phyloP scores from a whole-genome alignment of 2,113 vertebrate species.

The Laterallus jamaicensis region DNA sequence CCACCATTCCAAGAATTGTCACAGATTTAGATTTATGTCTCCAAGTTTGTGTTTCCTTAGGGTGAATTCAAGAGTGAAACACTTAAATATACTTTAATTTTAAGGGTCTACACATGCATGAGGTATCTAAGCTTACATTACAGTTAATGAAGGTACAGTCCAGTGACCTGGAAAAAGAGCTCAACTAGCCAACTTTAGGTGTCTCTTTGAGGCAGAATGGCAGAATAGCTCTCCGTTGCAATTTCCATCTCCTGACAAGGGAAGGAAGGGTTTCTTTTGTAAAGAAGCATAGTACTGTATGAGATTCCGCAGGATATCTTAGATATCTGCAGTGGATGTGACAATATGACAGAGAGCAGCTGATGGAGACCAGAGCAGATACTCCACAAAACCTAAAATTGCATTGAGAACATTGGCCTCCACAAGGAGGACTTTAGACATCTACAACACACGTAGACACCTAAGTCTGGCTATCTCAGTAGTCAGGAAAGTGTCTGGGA shows the following conservation, averaged over 20 bases:
- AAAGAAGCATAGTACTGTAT: neutral
- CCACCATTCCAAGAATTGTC: neutral
- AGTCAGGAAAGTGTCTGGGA: neutral
- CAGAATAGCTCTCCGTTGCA: neutral
- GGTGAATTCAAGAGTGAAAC: neutral
- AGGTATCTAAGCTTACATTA: neutral
- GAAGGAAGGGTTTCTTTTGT: rapidly evolving
- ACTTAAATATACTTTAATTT: neutral
- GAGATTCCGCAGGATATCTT: neutral
- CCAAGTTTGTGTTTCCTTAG: neutral
- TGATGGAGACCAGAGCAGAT: neutral
- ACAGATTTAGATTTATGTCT: neutral
- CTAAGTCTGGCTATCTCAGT: neutral
- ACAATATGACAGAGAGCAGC: neutral
- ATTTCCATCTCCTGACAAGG: neutral
- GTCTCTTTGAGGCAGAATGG: neutral
- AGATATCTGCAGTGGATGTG: neutral
- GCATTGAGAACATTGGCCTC: neutral
- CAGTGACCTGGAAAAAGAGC: neutral
- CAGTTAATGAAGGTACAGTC: neutral
- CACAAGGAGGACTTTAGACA: neutral
- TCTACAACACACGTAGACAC: neutral
- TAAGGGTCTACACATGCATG: neutral
- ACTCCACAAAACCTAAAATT: neutral
- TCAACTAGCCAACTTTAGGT: neutral